These are phyloP conservation scores for Tapera naevia DNA, from an alignment of 2,797 vertebrate species.

Conservation along the genomic window DNA sequence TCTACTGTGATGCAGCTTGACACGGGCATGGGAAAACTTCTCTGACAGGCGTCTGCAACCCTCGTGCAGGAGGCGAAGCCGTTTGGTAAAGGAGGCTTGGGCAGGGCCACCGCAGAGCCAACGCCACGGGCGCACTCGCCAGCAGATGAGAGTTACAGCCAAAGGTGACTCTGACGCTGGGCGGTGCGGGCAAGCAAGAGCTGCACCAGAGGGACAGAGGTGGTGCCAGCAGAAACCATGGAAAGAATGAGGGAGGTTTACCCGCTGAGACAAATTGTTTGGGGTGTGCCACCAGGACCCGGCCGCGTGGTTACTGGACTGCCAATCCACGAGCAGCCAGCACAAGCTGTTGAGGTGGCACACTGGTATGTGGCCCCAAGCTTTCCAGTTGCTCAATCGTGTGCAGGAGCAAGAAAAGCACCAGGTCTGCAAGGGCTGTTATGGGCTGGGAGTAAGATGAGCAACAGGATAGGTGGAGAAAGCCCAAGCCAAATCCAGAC, in stretches of 20 bases:
- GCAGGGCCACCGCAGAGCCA: not conserved
- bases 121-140: not conserved
- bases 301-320: not conserved
- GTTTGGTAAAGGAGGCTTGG: not conserved
- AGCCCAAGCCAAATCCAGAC: not conserved
- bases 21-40: not conserved
- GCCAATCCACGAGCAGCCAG: not conserved
- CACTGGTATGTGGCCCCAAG: conserved; percentile 51
- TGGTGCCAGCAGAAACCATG: conserved; percentile 45
- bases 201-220: conserved; percentile 1
- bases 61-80: not conserved
- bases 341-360: conserved; percentile 57
- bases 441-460: conserved; percentile 16
- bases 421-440: not conserved
- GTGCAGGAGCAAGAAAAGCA: conserved; percentile 50
- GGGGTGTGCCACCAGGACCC: conserved; percentile 24
- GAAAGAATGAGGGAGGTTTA: conserved; percentile 64
- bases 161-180: not conserved
- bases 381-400: conserved; percentile 22
- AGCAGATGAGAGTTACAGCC: not conserved
- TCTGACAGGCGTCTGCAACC: not conserved
- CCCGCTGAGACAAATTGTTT: not conserved
- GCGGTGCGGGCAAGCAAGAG: not conserved
- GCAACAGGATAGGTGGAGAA: conserved; percentile 54
- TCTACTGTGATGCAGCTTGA: not conserved